A percentile compares a stretch with the other conserved stretches of the same genome.
phyloP scores from a whole-genome alignment of 1,140 invertebrate genomes.

The Sitodiplosis mosellana region DNA sequence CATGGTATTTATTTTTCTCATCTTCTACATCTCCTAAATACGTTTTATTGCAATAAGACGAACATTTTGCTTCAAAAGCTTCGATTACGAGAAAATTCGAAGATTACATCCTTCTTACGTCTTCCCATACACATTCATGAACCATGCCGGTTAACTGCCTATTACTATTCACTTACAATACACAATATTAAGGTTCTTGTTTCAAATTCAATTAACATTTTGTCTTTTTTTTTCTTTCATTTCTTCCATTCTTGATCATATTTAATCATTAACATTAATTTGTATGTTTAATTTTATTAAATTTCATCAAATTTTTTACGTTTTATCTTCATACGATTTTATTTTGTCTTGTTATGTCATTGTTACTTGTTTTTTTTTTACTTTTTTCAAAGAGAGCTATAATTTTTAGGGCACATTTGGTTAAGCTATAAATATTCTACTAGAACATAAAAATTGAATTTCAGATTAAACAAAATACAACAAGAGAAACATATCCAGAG shows the following conservation, averaged over 20 bases:
- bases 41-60: not conserved
- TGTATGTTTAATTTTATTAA: not conserved
- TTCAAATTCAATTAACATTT: too few species aligned
- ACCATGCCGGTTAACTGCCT: too few species aligned
- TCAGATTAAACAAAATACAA: conserved; percentile 1
- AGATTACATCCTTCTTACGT: too few species aligned
- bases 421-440: conserved; percentile 24
- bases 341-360: not conserved
- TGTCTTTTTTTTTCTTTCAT: too few species aligned
- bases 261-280: not conserved
- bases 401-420: conserved; percentile 25
- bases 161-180: too few species aligned
- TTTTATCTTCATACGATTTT: not conserved
- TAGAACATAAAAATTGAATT: conserved; percentile 3
- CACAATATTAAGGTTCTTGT: too few species aligned
- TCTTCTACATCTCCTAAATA: not conserved
- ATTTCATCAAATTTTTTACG: not conserved
- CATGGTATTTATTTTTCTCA: not conserved
- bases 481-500: too few species aligned
- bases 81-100: too few species aligned
- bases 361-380: not conserved
- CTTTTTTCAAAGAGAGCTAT: conserved; percentile 24
- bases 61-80: not conserved
- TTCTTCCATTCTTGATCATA: not conserved
- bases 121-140: too few species aligned